These are phyloP conservation scores for Cryptophagus acutangulus DNA, from an alignment of 2,888 invertebrate species.

Conservation along the genomic window DNA sequence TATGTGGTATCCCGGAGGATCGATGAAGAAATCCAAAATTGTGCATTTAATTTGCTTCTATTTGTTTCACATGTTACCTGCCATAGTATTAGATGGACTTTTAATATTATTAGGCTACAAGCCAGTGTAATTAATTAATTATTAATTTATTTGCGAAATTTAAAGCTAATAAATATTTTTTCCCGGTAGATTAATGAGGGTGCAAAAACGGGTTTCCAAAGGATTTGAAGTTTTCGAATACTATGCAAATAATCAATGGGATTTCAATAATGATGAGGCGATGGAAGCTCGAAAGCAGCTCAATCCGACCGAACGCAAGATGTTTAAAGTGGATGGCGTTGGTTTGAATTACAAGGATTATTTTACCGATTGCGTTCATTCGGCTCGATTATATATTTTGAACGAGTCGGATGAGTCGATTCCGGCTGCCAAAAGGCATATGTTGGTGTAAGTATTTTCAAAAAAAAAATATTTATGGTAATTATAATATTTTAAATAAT, in stretches of 20 bases:
- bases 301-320: slow-evolving; percentile 60
- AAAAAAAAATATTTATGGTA: too few species aligned
- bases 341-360: slow-evolving; percentile 74
- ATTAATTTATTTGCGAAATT: background rate
- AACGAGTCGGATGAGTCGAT: slow-evolving; percentile 78
- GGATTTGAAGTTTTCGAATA: slow-evolving; percentile 88
- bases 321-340: slow-evolving; percentile 66
- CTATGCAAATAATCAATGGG: slow-evolving; percentile 90
- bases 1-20: slow-evolving; percentile 79
- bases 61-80: slow-evolving; percentile 88
- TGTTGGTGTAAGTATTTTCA: slow-evolving; percentile 75
- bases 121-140: slow-evolving; percentile 65
- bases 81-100: slow-evolving; percentile 74
- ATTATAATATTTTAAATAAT: too few species aligned
- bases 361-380: slow-evolving; percentile 75
- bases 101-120: slow-evolving; percentile 78
- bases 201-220: slow-evolving; percentile 77
- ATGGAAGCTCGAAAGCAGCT: slow-evolving; percentile 54
- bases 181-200: slow-evolving; percentile 69
- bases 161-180: slow-evolving; percentile 1
- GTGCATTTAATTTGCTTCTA: slow-evolving; percentile 78
- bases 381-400: slow-evolving; percentile 74
- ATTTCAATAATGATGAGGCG: slow-evolving; percentile 69
- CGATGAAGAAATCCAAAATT: slow-evolving; percentile 74
- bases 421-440: slow-evolving; percentile 73